Evolutionary conservation across 2,113 vertebrate species (phyloP).

Genomic region (Pachypanchax playfairii): DNA sequence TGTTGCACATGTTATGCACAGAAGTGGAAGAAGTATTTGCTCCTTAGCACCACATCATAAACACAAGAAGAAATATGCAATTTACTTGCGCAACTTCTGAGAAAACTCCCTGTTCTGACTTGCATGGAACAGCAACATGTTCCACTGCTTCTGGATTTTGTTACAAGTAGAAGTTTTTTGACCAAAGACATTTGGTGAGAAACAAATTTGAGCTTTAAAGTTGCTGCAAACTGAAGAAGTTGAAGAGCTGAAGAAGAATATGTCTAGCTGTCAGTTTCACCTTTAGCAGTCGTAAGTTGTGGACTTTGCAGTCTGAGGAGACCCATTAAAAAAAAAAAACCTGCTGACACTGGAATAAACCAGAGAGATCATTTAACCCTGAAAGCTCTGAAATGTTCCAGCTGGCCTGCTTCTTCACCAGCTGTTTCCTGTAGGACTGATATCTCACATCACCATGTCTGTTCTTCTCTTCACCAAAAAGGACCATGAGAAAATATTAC

Average conservation of each 20-base stretch:
- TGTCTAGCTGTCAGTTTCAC: background rate
- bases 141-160: background rate
- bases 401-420: too few relatives aligned
- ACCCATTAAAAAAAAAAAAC: constrained; percentile 15
- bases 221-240: background rate
- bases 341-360: constrained; percentile 27
- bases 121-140: background rate
- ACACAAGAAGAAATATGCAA: background rate
- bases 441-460: constrained; percentile 41
- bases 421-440: constrained; percentile 56
- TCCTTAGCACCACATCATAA: background rate
- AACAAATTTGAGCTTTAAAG: background rate
- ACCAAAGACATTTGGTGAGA: background rate
- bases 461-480: constrained; percentile 39
- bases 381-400: constrained; percentile 11
- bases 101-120: background rate
- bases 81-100: background rate
- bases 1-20: background rate
- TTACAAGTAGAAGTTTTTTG: background rate
- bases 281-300: constrained; percentile 5
- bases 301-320: constrained; percentile 45
- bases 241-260: too few relatives aligned
- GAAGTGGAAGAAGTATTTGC: background rate
- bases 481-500: constrained; percentile 3
- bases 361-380: constrained; percentile 1